A percentile compares a stretch with the other conserved stretches of the same genome.
Conservation (phyloP, 2,888 invertebrate genomes). For the Stenodera caucasica region DNA sequence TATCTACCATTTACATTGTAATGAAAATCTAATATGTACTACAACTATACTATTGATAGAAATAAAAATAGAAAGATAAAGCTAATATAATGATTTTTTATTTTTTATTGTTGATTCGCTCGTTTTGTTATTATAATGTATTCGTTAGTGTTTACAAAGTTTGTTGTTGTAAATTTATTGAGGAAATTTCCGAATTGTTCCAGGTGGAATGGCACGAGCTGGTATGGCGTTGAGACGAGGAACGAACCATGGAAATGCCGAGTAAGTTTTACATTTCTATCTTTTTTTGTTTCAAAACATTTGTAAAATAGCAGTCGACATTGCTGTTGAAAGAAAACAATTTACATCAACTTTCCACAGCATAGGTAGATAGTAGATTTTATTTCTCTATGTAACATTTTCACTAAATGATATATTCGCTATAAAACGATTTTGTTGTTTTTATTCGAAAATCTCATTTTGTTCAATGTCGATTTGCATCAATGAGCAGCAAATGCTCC, state of each 20-base stretch:
- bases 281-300: not conserved
- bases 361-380: no score
- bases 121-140: not conserved
- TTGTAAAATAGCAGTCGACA: not conserved
- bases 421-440: not conserved
- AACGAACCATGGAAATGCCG: constrained; percentile 70
- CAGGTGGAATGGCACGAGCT: constrained; percentile 74
- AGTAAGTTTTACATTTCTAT: constrained; percentile 60
- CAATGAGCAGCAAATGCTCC: no score
- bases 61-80: no score
- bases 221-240: constrained; percentile 73
- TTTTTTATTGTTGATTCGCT: not conserved
- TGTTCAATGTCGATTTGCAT: no score
- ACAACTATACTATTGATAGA: no score
- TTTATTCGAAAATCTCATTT: no score
- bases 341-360: not conserved
- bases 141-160: not conserved
- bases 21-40: not conserved
- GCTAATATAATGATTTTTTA: no score
- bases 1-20: not conserved
- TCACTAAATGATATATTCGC: not conserved
- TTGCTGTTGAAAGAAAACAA: not conserved
- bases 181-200: constrained; percentile 32
- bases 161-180: not conserved
- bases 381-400: no score